Evolutionary conservation across 2,888 invertebrate genomes (phyloP).

Genomic region (Aspidiotus destructor): DNA sequence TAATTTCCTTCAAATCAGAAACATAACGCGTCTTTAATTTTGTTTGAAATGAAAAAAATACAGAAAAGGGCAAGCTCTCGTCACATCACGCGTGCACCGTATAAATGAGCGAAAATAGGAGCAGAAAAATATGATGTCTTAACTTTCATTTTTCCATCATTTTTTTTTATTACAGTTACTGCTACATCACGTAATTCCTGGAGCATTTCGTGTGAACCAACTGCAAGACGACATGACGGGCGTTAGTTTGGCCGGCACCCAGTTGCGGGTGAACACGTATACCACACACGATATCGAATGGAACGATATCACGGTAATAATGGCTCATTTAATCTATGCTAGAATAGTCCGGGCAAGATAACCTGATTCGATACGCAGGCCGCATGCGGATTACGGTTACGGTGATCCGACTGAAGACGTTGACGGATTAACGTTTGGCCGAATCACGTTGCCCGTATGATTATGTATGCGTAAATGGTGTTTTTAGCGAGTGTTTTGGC

Average conservation of each 20-base stretch:
- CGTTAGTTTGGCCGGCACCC: slow-evolving; percentile 76
- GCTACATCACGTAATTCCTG: slow-evolving; percentile 77
- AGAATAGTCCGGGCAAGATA: no score
- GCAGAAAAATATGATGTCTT: not conserved
- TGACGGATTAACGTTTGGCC: not conserved
- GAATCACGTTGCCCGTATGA: not conserved
- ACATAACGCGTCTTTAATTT: not conserved
- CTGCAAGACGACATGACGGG: slow-evolving; percentile 85
- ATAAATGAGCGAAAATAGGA: not conserved
- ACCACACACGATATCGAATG: slow-evolving; percentile 79
- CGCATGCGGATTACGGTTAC: no score
- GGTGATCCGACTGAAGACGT: not conserved
- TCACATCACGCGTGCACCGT: no score
- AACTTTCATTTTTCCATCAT: not conserved
- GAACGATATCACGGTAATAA: slow-evolving; percentile 66
- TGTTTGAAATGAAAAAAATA: no score
- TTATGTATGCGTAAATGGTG: not conserved
- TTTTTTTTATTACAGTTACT: slow-evolving; percentile 51
- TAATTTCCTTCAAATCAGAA: not conserved
- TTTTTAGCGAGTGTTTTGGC: not conserved
- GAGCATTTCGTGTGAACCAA: slow-evolving; percentile 64
- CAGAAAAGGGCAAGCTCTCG: no score
- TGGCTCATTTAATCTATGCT: not conserved
- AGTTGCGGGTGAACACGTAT: slow-evolving; percentile 75
- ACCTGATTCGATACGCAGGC: no score